phyloP scores from a whole-genome alignment of 1,140 invertebrate species.

The Parapsyche elsis region DNA sequence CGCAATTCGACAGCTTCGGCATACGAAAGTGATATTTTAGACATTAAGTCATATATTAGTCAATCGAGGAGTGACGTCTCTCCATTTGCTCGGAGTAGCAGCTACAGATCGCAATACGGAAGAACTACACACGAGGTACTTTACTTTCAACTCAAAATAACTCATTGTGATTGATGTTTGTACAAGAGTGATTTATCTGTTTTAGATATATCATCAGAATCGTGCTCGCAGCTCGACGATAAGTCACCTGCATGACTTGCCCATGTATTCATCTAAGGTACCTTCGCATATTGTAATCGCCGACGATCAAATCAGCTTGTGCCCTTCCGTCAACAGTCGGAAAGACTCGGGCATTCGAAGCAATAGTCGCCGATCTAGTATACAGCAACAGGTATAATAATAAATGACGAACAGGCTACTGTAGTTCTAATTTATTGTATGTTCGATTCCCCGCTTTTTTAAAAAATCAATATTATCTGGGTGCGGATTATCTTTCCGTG shows the following conservation, averaged over 20 bases:
- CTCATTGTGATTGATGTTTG: background rate
- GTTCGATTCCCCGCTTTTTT: no score
- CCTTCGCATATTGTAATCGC: conserved; percentile 54
- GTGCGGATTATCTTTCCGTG: no score
- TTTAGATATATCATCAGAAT: conserved; percentile 58
- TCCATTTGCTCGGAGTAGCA: conserved; percentile 70
- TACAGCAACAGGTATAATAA: conserved; percentile 88
- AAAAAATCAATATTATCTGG: no score
- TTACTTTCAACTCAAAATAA: background rate
- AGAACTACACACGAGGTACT: conserved; percentile 61
- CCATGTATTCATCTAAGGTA: conserved; percentile 54
- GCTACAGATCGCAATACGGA: conserved; percentile 73
- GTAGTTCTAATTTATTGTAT: no score
- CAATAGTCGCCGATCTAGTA: conserved; percentile 84
- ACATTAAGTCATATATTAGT: conserved; percentile 75
- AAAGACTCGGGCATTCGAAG: conserved; percentile 90
- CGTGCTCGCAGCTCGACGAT: conserved; percentile 71
- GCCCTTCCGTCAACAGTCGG: conserved; percentile 81
- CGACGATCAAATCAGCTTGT: conserved; percentile 77
- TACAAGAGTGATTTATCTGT: background rate
- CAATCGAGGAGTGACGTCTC: conserved; percentile 76
- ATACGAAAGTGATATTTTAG: conserved; percentile 70
- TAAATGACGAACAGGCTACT: no score
- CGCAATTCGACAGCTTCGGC: conserved; percentile 53
- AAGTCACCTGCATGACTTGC: conserved; percentile 59